A percentile compares a stretch with the other conserved stretches of the same genome.
These are phyloP conservation scores for Takifugu ocellatus DNA, from an alignment of 2,797 vertebrate species.

Conservation along the genomic window DNA sequence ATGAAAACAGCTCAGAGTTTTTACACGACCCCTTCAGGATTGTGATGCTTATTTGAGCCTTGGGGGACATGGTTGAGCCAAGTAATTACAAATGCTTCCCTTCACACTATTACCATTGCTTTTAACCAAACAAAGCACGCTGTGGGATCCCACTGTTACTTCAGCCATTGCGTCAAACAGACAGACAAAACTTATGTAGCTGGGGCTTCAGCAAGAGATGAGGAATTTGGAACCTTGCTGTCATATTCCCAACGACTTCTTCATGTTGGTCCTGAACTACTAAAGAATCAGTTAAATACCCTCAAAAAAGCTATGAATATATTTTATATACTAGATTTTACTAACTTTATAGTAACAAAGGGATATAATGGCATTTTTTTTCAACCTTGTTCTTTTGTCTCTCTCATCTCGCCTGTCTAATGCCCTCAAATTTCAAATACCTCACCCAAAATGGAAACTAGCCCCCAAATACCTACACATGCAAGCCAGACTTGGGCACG, in stretches of 20 bases:
- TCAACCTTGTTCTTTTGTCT: not conserved
- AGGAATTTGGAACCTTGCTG: conserved; percentile 67
- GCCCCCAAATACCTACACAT: conserved; percentile 35
- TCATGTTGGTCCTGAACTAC: conserved; percentile 34
- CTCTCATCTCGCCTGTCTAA: conserved; percentile 35
- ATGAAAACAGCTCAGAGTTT: conserved; percentile 37
- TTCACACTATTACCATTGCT: not conserved
- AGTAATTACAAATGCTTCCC: conserved; percentile 17
- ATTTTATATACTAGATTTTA: not conserved
- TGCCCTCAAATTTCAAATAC: conserved; percentile 54
- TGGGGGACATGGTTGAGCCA: conserved; percentile 31
- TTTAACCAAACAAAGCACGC: conserved; percentile 15
- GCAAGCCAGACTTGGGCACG: conserved; percentile 19
- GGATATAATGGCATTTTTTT: not conserved
- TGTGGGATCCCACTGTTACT: conserved; percentile 25
- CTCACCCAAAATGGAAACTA: conserved; percentile 50
- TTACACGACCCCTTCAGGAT: conserved; percentile 22
- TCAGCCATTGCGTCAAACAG: conserved; percentile 44
- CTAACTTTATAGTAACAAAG: not conserved
- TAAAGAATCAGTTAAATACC: not conserved
- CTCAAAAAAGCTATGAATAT: not conserved
- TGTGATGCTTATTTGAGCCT: conserved; percentile 33
- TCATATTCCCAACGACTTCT: conserved; percentile 58
- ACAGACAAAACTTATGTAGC: conserved; percentile 51
- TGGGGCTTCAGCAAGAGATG: conserved; percentile 50